Conservation (phyloP, 2,797 vertebrate species). For the Gila robusta region DNA sequence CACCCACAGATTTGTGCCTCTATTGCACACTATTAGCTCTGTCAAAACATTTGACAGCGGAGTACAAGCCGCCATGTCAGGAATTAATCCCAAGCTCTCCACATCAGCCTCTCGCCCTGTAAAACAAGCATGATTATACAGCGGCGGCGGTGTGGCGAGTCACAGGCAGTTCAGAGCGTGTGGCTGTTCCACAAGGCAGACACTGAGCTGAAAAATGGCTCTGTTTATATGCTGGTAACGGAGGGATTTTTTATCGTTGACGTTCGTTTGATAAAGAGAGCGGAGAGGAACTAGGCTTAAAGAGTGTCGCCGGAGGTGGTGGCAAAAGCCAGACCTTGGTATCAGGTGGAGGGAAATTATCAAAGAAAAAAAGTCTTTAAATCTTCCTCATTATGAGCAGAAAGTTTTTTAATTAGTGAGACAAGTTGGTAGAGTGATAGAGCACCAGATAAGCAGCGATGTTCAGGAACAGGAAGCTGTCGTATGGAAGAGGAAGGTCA, state of each 20-base stretch:
- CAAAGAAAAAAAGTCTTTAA: neutral
- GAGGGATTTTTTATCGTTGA: slow-evolving; percentile 20
- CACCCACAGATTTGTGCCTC: slow-evolving; percentile 49
- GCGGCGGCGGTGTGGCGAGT: neutral
- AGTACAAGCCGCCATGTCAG: slow-evolving; percentile 41
- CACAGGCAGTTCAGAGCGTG: slow-evolving; percentile 5
- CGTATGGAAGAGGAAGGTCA: slow-evolving; percentile 30
- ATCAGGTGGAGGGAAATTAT: slow-evolving; percentile 8
- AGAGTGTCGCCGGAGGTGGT: slow-evolving; percentile 2
- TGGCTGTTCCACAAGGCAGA: slow-evolving; percentile 25
- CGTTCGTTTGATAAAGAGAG: slow-evolving; percentile 23
- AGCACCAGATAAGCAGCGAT: slow-evolving; percentile 25
- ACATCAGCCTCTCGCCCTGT: slow-evolving; percentile 20
- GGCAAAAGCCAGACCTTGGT: neutral
- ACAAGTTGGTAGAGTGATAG: neutral
- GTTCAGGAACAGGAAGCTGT: slow-evolving; percentile 15
- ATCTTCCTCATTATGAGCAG: slow-evolving; percentile 22
- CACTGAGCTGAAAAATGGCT: slow-evolving; percentile 46
- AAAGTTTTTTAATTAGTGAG: slow-evolving; percentile 36
- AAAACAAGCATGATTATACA: slow-evolving; percentile 45
- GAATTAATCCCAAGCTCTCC: slow-evolving; percentile 50
- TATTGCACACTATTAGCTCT: slow-evolving; percentile 55
- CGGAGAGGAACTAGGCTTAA: neutral
- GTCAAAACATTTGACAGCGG: slow-evolving; percentile 52
- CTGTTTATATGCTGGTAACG: slow-evolving; percentile 39